Evolutionary conservation across 2,797 vertebrate species (phyloP).

Genomic region (Holocentrus rufus): DNA sequence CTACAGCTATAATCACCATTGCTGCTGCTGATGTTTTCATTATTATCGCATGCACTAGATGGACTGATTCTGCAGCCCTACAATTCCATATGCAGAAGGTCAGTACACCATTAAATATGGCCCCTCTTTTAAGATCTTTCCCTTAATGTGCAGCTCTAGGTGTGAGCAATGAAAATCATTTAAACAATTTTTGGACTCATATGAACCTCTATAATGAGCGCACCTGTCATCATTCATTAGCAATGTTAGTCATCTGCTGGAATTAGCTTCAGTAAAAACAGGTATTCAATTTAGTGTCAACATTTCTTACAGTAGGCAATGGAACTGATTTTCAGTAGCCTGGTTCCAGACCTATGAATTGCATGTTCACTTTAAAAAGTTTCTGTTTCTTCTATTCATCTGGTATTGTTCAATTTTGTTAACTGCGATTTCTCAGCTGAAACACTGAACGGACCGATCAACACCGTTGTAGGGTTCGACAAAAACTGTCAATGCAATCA

Average conservation of each 20-base stretch:
- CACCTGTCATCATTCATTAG: conserved; percentile 20
- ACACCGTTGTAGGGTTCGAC: too few relatives aligned
- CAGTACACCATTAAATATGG: conserved; percentile 48
- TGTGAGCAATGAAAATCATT: neutral
- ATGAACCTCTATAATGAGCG: conserved; percentile 19
- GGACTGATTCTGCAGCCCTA: conserved; percentile 64
- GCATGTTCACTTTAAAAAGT: too few relatives aligned
- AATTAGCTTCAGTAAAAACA: conserved; percentile 14
- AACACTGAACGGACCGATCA: too few relatives aligned
- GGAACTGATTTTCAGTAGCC: conserved; percentile 44
- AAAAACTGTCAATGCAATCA: too few relatives aligned
- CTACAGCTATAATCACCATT: conserved; percentile 80
- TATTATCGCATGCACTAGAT: conserved; percentile 66
- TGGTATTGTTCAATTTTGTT: too few relatives aligned
- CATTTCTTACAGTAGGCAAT: conserved; percentile 45
- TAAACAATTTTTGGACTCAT: neutral
- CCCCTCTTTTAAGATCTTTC: conserved; percentile 29
- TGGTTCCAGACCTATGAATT: too few relatives aligned
- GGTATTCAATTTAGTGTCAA: conserved; percentile 32
- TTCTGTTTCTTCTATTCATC: too few relatives aligned
- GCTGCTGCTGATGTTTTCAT: conserved; percentile 81
- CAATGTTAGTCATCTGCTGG: conserved; percentile 31
- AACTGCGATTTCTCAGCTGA: too few relatives aligned
- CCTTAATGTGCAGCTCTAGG: conserved; percentile 10
- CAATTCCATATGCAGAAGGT: conserved; percentile 49